phyloP scores from a whole-genome alignment of 2,888 invertebrate genomes.

The Petrolisthes manimaculis region DNA sequence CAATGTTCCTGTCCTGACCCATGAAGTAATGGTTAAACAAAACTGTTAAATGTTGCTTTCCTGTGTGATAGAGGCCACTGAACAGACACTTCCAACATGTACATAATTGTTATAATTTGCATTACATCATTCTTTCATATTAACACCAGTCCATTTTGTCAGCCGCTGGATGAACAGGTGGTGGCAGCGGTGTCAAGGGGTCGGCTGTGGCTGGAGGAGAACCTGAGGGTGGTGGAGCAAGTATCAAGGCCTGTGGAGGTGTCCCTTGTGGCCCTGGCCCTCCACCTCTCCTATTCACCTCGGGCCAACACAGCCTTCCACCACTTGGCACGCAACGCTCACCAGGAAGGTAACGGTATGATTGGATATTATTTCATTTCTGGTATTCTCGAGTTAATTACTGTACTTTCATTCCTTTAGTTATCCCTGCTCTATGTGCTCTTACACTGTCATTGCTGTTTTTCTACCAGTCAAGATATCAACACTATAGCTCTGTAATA shows the following conservation, averaged over 20 bases:
- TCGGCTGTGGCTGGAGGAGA: constrained; percentile 58
- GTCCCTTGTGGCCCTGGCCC: constrained; percentile 89
- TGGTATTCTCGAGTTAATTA: not conserved
- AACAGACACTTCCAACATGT: no score
- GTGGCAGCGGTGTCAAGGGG: constrained; percentile 41
- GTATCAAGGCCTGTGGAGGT: constrained; percentile 74
- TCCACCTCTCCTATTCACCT: constrained; percentile 86
- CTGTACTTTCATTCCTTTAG: not conserved
- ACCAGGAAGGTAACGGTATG: constrained; percentile 75
- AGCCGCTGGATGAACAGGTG: constrained; percentile 62
- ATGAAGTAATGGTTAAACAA: no score
- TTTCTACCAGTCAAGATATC: constrained; percentile 9
- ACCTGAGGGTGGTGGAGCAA: constrained; percentile 49
- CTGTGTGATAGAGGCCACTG: no score
- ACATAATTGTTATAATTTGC: no score
- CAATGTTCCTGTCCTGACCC: no score
- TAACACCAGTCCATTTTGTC: not conserved
- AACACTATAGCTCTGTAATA: no score
- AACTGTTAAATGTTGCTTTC: no score
- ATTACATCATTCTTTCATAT: no score
- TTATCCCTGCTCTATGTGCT: not conserved
- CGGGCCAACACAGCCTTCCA: constrained; percentile 86
- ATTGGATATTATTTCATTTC: not conserved
- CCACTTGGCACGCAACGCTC: constrained; percentile 77
- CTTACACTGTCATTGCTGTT: constrained; percentile 12